Base-by-base conservation (phyloP, 1,140 invertebrate species). In the Colletes latitarsis region DNA sequence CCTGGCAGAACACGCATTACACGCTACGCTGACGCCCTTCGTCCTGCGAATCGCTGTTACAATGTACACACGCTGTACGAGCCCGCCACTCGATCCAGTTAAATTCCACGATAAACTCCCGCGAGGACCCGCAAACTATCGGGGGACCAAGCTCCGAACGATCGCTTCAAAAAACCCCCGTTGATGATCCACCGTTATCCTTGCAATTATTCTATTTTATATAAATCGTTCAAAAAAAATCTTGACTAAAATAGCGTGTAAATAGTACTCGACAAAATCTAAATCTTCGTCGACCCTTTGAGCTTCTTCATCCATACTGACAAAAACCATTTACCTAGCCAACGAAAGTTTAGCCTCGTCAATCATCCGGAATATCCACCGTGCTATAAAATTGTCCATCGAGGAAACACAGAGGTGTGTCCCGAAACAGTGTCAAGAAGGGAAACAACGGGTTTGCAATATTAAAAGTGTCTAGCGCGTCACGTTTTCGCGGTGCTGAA, bases 61-160 rank as follows among this genome's bases (percentile, higher is more conserved):
- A 76, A 76, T 78, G 77, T 69, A 75, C 79, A 74, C 71, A 19
- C 72, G 39, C 19, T 84, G 68, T 57, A 60, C 77, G 67, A n/a
- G 64, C 53, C 17, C 12, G 63, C 52, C 62, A 69, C 73, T 76
- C 75, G 71, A 72, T 79, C 75, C 67, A 57, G 60, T 64, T 86
- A 72, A 82, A 85, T 86, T 79, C 81, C 75, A 76, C 55, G 69
- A 69, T 81, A 74, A 82, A 82, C 69, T 82, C 80, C 70, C 74
- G 70, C 70, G 64, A 85, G 71, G 19, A 62, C 57, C 62, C 17
- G n/a, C 41, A 15, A 30, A 14, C 43, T n/a, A 57, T 21, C 41
- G 43, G 49, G 49, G 10, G 10, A 49, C 2, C 10, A 43, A 43
- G 43, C 8, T 43, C 62, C 63, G 41, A 41, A 46, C 19, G 30